Conservation (phyloP, 2,888 invertebrate genomes). For the Priocnemis perturbator region DNA sequence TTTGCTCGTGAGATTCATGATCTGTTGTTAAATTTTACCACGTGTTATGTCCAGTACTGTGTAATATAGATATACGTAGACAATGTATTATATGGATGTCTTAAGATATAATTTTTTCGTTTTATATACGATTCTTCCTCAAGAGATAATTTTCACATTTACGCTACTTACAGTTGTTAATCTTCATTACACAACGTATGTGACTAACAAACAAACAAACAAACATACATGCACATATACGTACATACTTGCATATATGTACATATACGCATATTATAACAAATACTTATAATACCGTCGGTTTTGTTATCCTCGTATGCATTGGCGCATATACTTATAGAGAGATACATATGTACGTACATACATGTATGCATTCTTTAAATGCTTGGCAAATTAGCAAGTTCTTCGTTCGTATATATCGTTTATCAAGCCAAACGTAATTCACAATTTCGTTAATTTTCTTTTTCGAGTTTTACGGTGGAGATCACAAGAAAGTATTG, state of each 20-base stretch:
- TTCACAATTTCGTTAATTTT: slow-evolving; percentile 42
- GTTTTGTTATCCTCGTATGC: no score
- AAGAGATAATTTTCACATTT: slow-evolving; percentile 45
- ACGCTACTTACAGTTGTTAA: slow-evolving; percentile 36
- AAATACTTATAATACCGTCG: no score
- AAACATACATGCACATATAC: slow-evolving; percentile 39
- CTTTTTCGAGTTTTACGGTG: slow-evolving; percentile 32
- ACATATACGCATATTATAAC: slow-evolving; percentile 17
- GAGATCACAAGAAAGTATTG: slow-evolving; percentile 55
- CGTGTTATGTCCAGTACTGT: slow-evolving; percentile 63
- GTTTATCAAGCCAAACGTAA: slow-evolving; percentile 44
- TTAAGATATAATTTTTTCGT: slow-evolving; percentile 44
- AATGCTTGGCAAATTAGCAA: slow-evolving; percentile 62
- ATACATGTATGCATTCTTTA: slow-evolving; percentile 45
- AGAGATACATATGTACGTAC: slow-evolving; percentile 17
- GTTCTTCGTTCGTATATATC: slow-evolving; percentile 30
- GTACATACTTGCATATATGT: slow-evolving; percentile 37
- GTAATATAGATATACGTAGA: slow-evolving; percentile 59
- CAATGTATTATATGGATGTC: slow-evolving; percentile 57
- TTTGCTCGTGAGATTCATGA: slow-evolving; percentile 71
- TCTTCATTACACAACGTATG: slow-evolving; percentile 39
- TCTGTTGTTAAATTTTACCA: slow-evolving; percentile 71
- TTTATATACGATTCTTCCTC: slow-evolving; percentile 34
- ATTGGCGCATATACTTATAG: not conserved
- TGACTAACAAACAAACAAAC: slow-evolving; percentile 24